Conservation (phyloP, 2,113 vertebrate genomes). For the Notiomystis cincta region DNA sequence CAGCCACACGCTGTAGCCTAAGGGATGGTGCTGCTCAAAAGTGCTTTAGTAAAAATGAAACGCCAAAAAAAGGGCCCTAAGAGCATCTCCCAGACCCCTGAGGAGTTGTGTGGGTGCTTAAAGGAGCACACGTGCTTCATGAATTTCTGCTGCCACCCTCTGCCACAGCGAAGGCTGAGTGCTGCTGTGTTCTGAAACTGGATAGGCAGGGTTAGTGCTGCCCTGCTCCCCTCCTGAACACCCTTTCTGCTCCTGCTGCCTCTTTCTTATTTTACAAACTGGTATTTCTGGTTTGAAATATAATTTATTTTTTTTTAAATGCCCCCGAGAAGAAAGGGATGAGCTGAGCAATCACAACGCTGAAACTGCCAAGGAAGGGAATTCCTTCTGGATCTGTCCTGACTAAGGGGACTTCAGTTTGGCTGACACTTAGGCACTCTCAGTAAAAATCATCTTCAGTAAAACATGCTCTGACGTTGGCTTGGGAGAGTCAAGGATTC, state of each 20-base stretch:
- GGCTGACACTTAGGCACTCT: background rate
- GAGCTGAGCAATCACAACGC: background rate
- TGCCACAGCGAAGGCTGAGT: background rate
- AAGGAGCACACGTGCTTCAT: background rate
- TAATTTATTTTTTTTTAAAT: background rate
- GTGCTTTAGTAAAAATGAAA: background rate
- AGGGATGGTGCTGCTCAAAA: background rate
- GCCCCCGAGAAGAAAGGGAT: background rate
- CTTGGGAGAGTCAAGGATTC: background rate
- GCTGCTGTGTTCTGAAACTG: too few species aligned
- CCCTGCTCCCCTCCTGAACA: background rate
- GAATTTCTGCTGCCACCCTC: conserved; percentile 43
- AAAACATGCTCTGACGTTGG: background rate
- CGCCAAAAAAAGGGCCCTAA: background rate
- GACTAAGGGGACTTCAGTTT: background rate
- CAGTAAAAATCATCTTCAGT: background rate
- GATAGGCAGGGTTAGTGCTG: background rate
- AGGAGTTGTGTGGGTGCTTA: background rate
- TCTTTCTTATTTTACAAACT: background rate
- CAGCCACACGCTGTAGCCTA: background rate
- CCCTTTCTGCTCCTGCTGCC: background rate
- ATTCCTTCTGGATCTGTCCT: background rate
- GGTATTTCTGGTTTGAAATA: background rate
- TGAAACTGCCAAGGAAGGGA: background rate
- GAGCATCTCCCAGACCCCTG: background rate